Percentiles rank a stretch among this genome's conserved stretches.
Conservation (phyloP, 2,113 vertebrate genomes). For the Bostrychus sinensis region DNA sequence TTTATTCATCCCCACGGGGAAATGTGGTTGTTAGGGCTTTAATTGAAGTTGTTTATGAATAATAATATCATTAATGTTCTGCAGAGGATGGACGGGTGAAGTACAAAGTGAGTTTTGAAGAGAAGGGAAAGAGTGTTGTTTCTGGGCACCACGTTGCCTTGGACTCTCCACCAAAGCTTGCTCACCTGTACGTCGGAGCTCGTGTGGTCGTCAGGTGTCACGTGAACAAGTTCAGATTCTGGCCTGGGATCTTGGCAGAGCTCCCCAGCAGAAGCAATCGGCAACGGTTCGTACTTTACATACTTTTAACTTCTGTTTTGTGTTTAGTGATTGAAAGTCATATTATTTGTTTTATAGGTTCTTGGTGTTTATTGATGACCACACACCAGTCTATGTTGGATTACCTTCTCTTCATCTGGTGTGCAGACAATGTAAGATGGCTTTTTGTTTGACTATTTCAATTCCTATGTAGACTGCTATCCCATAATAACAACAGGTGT, state of each 20-base stretch:
- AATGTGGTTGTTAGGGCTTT: no score
- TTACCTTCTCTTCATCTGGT: conserved; percentile 86
- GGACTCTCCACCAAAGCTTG: conserved; percentile 76
- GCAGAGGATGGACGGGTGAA: conserved; percentile 81
- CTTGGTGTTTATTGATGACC: conserved; percentile 91
- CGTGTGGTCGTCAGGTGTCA: conserved; percentile 89
- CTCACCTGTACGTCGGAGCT: conserved; percentile 86
- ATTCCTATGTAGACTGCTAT: no score
- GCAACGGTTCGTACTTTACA: conserved; percentile 75
- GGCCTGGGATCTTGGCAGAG: conserved; percentile 87
- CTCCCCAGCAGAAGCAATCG: conserved; percentile 92
- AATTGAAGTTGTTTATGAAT: background rate
- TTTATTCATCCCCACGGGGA: no score
- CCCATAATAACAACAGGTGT: no score
- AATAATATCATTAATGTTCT: background rate
- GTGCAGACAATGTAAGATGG: conserved; percentile 86
- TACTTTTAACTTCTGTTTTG: background rate
- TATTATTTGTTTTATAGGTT: conserved; percentile 80
- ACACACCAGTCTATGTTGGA: conserved; percentile 84
- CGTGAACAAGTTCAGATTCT: conserved; percentile 83
- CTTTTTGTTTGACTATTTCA: no score
- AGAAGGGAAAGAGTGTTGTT: conserved; percentile 88
- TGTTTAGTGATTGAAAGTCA: conserved; percentile 1
- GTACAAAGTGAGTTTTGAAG: conserved; percentile 91
- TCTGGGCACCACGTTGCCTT: conserved; percentile 92